Conservation (phyloP, 1,140 invertebrate genomes). For the Melanaphis sacchari region DNA sequence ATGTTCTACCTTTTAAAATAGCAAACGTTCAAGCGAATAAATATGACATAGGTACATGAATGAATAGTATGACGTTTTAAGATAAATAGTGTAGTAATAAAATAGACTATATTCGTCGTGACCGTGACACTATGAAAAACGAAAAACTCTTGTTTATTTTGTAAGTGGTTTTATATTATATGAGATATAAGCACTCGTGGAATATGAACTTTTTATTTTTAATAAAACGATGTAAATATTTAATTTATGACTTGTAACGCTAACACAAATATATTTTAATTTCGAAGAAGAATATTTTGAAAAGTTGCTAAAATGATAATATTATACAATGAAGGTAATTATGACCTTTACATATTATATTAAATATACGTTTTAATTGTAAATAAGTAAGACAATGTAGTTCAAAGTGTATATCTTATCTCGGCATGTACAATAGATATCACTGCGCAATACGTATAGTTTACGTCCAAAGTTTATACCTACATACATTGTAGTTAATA, state of each 20-base stretch:
- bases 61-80: neutral
- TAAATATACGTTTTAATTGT: neutral
- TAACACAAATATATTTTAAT: neutral
- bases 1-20: neutral
- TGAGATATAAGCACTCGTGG: neutral
- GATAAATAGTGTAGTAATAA: neutral
- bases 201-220: neutral
- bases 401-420: neutral
- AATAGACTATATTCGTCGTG: neutral
- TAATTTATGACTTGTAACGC: neutral
- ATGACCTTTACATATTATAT: neutral
- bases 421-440: neutral
- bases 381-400: too few relatives aligned
- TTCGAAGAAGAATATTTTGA: neutral
- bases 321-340: neutral
- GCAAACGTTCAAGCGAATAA: neutral
- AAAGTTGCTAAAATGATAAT: neutral
- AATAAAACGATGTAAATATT: neutral
- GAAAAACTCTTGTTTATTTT: neutral
- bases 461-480: neutral
- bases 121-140: neutral
- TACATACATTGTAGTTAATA: neutral
- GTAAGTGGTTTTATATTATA: neutral
- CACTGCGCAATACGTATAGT: neutral
- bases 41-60: neutral